Percentiles rank a stretch among this genome's conserved stretches.
Evolutionary conservation across 2,888 invertebrate species (phyloP).

Genomic region (Mythimna loreyi): DNA sequence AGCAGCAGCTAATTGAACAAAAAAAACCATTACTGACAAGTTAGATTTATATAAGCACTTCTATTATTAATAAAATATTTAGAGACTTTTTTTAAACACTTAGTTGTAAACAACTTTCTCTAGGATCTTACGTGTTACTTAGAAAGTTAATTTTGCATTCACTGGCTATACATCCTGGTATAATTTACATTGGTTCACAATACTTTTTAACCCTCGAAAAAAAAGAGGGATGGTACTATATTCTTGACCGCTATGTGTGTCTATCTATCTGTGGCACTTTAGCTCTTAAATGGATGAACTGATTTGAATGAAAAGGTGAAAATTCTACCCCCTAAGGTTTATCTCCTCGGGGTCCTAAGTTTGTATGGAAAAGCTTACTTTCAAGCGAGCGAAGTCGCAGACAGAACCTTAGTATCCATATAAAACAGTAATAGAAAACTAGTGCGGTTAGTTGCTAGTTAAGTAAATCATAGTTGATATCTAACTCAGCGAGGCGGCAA

Average conservation of each 20-base stretch:
- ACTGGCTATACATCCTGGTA: neutral
- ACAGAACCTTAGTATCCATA: neutral
- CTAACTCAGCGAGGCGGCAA: slow-evolving; percentile 8
- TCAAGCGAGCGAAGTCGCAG: too few species aligned
- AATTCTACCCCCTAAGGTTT: too few species aligned
- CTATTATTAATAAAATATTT: neutral
- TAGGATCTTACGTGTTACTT: slow-evolving; percentile 14
- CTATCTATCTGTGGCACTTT: too few species aligned
- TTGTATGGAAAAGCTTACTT: too few species aligned
- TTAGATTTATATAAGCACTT: neutral
- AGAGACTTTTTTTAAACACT: neutral
- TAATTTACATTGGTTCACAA: slow-evolving; percentile 6
- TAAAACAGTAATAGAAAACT: slow-evolving; percentile 36
- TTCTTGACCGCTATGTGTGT: too few species aligned
- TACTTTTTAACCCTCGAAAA: too few species aligned
- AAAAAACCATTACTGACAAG: neutral
- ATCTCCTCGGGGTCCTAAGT: too few species aligned
- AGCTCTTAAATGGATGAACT: too few species aligned
- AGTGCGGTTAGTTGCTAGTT: slow-evolving; percentile 3
- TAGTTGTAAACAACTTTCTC: slow-evolving; percentile 35
- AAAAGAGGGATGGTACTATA: too few species aligned
- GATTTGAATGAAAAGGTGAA: neutral
- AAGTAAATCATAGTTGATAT: slow-evolving; percentile 9
- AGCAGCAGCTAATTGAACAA: too few species aligned
- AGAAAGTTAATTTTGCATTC: slow-evolving; percentile 33